Evolutionary conservation across 2,797 vertebrate species (phyloP).

Genomic region (Gymnothorax reevesii): DNA sequence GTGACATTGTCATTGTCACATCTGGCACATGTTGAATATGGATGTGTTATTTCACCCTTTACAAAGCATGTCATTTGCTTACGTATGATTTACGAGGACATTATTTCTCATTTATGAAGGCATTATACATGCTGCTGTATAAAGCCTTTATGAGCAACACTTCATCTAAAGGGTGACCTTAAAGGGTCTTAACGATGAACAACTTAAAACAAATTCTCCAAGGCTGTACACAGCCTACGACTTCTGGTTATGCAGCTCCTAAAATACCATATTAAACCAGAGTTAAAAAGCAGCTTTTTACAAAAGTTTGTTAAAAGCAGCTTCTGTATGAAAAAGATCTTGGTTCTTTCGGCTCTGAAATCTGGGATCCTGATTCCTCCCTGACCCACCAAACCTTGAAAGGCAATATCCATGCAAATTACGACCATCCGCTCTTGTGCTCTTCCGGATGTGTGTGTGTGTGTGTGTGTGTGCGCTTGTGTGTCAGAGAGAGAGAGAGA

Average conservation of each 20-base stretch:
- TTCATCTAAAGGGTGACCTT: neutral
- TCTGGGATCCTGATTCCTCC: neutral
- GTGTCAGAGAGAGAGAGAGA: no score
- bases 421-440: neutral
- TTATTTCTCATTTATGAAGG: no score
- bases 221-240: conserved; percentile 50
- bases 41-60: no score
- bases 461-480: no score
- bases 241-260: conserved; percentile 54
- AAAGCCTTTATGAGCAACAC: no score
- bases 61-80: no score
- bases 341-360: neutral
- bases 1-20: no score
- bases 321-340: neutral
- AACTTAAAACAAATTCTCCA: conserved; percentile 53
- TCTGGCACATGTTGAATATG: no score
- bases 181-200: conserved; percentile 64
- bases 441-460: neutral
- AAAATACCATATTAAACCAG: conserved; percentile 18
- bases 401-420: conserved; percentile 23
- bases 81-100: no score
- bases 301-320: conserved; percentile 15
- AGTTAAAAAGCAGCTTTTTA: conserved; percentile 17
- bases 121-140: no score
- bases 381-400: neutral